Conservation (phyloP, 2,113 vertebrate species). For the Parotia lawesii region DNA sequence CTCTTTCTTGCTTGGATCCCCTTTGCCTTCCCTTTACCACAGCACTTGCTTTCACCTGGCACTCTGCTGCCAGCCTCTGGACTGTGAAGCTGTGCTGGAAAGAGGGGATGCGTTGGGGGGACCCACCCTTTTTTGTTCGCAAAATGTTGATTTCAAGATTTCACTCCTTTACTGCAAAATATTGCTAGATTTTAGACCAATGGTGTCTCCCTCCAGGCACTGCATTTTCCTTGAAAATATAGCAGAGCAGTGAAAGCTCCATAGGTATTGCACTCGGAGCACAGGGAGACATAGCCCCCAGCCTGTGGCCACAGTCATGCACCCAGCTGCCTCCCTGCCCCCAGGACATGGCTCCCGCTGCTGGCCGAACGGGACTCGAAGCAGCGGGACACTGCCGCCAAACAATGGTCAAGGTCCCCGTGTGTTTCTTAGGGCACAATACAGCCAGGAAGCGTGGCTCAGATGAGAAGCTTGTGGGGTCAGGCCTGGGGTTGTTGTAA, state of each 20-base stretch:
- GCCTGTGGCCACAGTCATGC: rapidly evolving
- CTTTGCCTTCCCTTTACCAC: not conserved
- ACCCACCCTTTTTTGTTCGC: not conserved
- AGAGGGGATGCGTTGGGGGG: rapidly evolving
- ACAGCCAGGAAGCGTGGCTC: rapidly evolving
- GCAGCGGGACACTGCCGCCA: rapidly evolving
- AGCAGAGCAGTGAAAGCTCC: not conserved
- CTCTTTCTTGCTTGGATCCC: not conserved
- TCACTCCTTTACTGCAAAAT: not conserved
- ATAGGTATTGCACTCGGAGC: not conserved
- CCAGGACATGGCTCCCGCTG: not conserved
- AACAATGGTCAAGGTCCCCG: rapidly evolving
- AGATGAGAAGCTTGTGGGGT: not conserved
- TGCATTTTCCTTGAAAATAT: not conserved
- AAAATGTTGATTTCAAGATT: not conserved
- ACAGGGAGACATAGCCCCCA: not conserved
- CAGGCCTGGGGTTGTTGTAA: not conserved
- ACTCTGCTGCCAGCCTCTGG: not conserved
- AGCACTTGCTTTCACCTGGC: not conserved
- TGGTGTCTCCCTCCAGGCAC: not conserved
- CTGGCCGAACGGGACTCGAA: rapidly evolving
- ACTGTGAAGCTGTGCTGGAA: not conserved
- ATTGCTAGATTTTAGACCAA: not conserved
- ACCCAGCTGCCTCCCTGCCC: not conserved
- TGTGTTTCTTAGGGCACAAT: not conserved